Percentiles rank a stretch among this genome's conserved stretches.
phyloP scores from a whole-genome alignment of 1,140 invertebrate species.

The Hesperophylax magnus region DNA sequence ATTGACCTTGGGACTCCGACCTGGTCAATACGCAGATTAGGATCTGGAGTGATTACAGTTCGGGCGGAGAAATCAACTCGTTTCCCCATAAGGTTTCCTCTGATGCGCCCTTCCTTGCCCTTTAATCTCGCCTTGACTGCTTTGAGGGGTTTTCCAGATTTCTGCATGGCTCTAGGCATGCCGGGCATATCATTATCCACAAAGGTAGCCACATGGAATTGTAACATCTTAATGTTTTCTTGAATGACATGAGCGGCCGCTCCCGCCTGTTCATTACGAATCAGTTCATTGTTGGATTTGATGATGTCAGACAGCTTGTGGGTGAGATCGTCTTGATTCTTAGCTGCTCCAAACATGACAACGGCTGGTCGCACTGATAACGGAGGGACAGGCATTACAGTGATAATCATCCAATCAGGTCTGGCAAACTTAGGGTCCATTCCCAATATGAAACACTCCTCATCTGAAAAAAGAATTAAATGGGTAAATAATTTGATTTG shows the following conservation, averaged over 20 bases:
- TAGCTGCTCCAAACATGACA: conserved; percentile 98
- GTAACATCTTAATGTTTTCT: conserved; percentile 98
- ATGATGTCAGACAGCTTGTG: conserved; percentile 99
- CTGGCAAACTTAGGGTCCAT: conserved; percentile 96
- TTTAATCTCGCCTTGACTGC: conserved; percentile 94
- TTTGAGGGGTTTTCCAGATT: conserved; percentile 98
- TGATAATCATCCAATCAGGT: conserved; percentile 99
- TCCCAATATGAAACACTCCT: conserved; percentile 95
- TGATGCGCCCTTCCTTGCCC: conserved; percentile 97
- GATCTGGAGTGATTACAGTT: conserved; percentile 99
- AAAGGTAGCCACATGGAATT: conserved; percentile 98
- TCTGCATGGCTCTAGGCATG: conserved; percentile 97
- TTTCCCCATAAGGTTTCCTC: conserved; percentile 99
- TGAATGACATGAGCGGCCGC: conserved; percentile 96
- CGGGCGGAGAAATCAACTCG: conserved; percentile 99
- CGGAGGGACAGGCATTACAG: conserved; percentile 97
- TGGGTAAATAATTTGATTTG: too few species aligned
- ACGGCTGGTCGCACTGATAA: conserved; percentile 95
- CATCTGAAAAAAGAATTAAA: conserved; percentile 75
- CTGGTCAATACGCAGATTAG: conserved; percentile 98
- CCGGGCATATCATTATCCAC: conserved; percentile 99
- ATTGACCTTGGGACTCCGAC: conserved; percentile 98
- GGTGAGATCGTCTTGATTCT: conserved; percentile 99
- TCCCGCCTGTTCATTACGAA: conserved; percentile 95
- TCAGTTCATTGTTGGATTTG: conserved; percentile 97